phyloP scores from a whole-genome alignment of 2,113 vertebrate genomes.

The Phocoena sinus region DNA sequence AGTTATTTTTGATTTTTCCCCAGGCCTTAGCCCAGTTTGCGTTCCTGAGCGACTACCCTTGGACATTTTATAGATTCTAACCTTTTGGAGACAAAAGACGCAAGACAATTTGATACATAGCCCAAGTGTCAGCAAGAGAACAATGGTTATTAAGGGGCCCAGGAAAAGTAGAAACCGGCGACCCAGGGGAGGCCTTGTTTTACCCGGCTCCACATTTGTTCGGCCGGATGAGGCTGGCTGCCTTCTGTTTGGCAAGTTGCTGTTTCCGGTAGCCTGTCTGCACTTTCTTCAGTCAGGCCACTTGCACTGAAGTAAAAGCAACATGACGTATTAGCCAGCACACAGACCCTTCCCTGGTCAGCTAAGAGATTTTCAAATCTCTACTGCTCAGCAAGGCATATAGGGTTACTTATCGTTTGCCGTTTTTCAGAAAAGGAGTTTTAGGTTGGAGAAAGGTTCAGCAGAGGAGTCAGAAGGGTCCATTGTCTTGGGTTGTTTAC shows the following conservation, averaged over 20 bases:
- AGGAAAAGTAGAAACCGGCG: neutral
- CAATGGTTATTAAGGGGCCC: neutral
- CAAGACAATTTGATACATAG: neutral
- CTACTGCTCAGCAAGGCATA: neutral
- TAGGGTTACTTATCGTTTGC: neutral
- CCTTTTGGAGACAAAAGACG: neutral
- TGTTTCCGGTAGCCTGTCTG: neutral
- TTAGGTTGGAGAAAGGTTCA: neutral
- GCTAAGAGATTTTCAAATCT: neutral
- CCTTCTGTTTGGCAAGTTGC: neutral
- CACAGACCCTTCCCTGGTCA: neutral
- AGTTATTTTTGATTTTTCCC: neutral
- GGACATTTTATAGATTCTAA: neutral
- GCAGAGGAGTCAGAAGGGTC: neutral
- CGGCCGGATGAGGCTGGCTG: neutral
- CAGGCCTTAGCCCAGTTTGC: neutral
- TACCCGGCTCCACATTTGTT: neutral
- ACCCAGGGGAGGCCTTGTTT: neutral
- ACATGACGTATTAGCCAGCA: accelerated
- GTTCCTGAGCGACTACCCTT: neutral
- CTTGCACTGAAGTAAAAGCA: neutral
- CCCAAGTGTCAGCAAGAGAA: neutral
- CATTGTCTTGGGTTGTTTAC: neutral
- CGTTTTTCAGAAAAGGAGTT: neutral
- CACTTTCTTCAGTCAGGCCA: neutral